A percentile compares a stretch with the other conserved stretches of the same genome.
Evolutionary conservation across 2,797 vertebrate species (phyloP).

Genomic region (Helicolenus hilgendorfi): DNA sequence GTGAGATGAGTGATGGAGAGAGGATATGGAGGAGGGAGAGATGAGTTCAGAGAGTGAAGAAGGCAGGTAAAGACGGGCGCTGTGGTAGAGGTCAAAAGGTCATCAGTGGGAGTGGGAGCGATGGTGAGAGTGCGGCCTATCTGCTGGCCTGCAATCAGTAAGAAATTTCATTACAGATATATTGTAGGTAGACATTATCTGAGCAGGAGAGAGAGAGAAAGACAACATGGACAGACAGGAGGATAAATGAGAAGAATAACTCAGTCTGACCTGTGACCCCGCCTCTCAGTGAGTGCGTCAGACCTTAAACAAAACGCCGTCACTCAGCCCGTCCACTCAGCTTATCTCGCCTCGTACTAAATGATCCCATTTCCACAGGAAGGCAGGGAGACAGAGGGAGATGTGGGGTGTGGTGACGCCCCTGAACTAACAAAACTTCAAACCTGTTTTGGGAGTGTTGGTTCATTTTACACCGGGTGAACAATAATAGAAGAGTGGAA

Average conservation of each 20-base stretch:
- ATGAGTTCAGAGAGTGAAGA: slow-evolving; percentile 17
- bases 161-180: slow-evolving; percentile 48
- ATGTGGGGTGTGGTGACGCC: slow-evolving; percentile 38
- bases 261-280: slow-evolving; percentile 49
- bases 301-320: slow-evolving; percentile 42
- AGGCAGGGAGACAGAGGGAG: slow-evolving; percentile 47
- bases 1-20: slow-evolving; percentile 45
- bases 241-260: slow-evolving; percentile 50
- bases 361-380: slow-evolving; percentile 83
- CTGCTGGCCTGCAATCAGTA: slow-evolving; percentile 17
- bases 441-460: background rate
- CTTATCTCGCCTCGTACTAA: slow-evolving; percentile 73
- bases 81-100: slow-evolving; percentile 41
- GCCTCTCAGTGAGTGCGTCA: slow-evolving; percentile 63
- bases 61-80: slow-evolving; percentile 25
- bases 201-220: slow-evolving; percentile 4
- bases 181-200: slow-evolving; percentile 1
- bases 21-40: slow-evolving; percentile 22
- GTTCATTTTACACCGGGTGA: slow-evolving; percentile 17
- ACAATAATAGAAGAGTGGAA: background rate
- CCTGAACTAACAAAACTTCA: slow-evolving; percentile 53
- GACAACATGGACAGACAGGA: slow-evolving; percentile 37
- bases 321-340: slow-evolving; percentile 39
- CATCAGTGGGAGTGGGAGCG: slow-evolving; percentile 39
- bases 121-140: slow-evolving; percentile 7